Conservation (phyloP, 2,113 vertebrate genomes). For the Pteropus alecto region DNA sequence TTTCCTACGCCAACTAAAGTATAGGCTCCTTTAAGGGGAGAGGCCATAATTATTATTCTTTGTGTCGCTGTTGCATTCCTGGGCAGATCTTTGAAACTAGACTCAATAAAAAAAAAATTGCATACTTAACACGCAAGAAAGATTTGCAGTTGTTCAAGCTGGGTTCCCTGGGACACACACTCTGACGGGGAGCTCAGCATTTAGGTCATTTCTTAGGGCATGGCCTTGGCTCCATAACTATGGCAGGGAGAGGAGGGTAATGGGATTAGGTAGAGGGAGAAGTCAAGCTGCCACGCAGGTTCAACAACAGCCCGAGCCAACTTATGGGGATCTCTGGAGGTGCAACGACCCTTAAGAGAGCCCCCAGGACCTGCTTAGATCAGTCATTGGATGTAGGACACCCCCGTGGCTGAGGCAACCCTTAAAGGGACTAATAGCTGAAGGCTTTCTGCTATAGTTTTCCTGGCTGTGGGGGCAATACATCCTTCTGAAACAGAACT, state of each 20-base stretch:
- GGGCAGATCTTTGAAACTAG: background rate
- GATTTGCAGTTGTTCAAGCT: background rate
- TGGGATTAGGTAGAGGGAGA: background rate
- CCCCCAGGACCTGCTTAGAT: too few species aligned
- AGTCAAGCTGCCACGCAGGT: background rate
- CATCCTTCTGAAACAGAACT: background rate
- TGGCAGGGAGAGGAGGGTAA: background rate
- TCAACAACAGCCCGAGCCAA: background rate
- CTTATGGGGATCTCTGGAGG: background rate
- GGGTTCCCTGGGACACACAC: background rate
- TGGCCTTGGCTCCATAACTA: background rate
- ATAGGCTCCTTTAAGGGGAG: background rate
- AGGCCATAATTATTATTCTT: background rate
- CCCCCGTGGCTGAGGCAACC: background rate
- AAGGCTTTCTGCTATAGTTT: background rate
- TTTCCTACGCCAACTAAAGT: background rate
- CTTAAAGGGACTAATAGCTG: background rate
- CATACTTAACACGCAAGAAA: background rate
- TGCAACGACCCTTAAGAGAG: background rate
- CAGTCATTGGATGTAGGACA: background rate
- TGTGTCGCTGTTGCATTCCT: background rate
- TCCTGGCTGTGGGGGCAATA: background rate
- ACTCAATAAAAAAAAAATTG: background rate
- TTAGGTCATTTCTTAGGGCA: background rate
- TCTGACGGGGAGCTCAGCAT: background rate